Conservation (phyloP, 2,888 invertebrate genomes). For the Chalcis sispes region DNA sequence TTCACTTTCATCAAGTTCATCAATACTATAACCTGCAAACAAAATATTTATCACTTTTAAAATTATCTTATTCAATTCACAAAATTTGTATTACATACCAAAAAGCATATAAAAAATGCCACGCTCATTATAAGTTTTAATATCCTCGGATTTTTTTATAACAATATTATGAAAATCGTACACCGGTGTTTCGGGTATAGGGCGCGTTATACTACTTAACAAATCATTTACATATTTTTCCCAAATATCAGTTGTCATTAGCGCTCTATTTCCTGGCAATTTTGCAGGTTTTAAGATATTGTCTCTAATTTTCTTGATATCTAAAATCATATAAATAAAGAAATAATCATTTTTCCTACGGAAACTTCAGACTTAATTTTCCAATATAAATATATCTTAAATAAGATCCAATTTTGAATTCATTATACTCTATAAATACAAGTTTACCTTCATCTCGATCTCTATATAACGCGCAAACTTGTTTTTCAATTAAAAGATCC, state of each 20-base stretch:
- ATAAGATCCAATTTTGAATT: neutral
- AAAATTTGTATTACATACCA: conserved; percentile 48
- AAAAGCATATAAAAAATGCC: conserved; percentile 60
- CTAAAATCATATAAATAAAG: conserved; percentile 52
- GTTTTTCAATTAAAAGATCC: conserved; percentile 60
- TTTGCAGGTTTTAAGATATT: conserved; percentile 56
- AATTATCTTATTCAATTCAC: neutral
- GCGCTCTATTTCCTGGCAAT: conserved; percentile 53
- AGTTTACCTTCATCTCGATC: conserved; percentile 63
- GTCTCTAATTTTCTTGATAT: conserved; percentile 61
- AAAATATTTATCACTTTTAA: neutral
- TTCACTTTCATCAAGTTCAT: conserved; percentile 51
- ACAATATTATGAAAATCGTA: conserved; percentile 57
- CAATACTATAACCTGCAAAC: conserved; percentile 56
- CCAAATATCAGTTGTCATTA: conserved; percentile 62
- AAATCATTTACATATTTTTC: conserved; percentile 61
- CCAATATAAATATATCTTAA: too few relatives aligned
- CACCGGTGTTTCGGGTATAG: neutral
- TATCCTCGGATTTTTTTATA: conserved; percentile 44
- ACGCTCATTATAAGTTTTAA: conserved; percentile 58
- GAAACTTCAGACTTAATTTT: too few relatives aligned
- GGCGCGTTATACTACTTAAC: conserved; percentile 23
- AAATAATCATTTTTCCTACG: neutral
- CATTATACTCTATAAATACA: neutral
- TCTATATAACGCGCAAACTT: conserved; percentile 58